phyloP scores from a whole-genome alignment of 2,113 vertebrate genomes.

The Budorcas taxicolor region DNA sequence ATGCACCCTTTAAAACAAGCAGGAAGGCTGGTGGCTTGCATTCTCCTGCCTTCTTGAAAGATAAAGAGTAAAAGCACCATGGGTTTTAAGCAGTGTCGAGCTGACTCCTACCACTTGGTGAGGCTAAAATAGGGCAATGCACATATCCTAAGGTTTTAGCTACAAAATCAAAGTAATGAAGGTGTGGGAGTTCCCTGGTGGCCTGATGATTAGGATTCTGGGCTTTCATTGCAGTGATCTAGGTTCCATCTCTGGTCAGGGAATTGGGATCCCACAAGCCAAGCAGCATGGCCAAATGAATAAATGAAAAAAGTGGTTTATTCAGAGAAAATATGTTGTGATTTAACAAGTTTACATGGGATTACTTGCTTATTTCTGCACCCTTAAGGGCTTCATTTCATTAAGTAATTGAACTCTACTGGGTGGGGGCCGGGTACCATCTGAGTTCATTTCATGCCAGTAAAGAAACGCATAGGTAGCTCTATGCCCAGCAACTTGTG shows the following conservation, averaged over 20 bases:
- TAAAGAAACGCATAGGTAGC: too few relatives aligned
- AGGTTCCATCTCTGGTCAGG: neutral
- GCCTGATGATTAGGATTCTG: neutral
- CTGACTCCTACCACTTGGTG: neutral
- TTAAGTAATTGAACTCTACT: too few relatives aligned
- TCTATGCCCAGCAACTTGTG: too few relatives aligned
- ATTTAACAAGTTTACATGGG: too few relatives aligned
- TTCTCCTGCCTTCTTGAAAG: neutral
- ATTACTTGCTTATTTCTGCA: too few relatives aligned
- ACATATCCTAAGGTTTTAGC: neutral
- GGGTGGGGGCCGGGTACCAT: rapidly evolving
- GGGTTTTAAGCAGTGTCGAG: neutral
- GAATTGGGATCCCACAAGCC: neutral
- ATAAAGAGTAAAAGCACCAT: neutral
- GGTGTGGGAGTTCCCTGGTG: neutral
- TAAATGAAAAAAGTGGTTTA: neutral
- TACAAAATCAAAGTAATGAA: neutral
- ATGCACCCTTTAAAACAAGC: neutral
- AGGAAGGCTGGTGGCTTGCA: neutral
- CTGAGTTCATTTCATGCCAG: too few relatives aligned
- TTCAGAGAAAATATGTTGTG: neutral
- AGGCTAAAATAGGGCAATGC: too few relatives aligned
- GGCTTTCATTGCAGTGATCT: neutral
- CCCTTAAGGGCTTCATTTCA: too few relatives aligned
- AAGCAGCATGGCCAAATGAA: neutral